A percentile compares a stretch with the other conserved stretches of the same genome.
phyloP scores from a whole-genome alignment of 2,797 vertebrate species.

The Notolabrus celidotus region DNA sequence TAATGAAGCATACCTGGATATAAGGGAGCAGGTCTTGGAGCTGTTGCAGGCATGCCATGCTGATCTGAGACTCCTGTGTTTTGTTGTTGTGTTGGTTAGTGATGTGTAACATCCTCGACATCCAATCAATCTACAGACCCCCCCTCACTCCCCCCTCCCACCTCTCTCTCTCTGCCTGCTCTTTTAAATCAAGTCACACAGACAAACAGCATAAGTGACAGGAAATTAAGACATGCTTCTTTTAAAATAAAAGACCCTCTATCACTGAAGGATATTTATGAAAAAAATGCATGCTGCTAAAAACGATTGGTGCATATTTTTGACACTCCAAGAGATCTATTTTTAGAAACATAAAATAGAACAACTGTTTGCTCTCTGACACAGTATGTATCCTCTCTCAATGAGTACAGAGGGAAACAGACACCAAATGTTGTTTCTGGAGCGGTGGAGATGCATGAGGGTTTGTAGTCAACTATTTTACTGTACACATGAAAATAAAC shows the following conservation, averaged over 20 bases:
- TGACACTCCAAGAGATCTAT: too few relatives aligned
- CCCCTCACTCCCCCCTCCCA: slow-evolving; percentile 13
- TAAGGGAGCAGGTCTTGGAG: slow-evolving; percentile 18
- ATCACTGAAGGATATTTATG: neutral
- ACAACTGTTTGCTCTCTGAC: neutral
- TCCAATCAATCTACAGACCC: slow-evolving; percentile 51
- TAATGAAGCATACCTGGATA: slow-evolving; percentile 2
- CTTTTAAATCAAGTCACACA: slow-evolving; percentile 54
- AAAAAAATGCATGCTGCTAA: neutral
- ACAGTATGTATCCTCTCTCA: too few relatives aligned
- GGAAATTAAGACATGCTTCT: slow-evolving; percentile 48
- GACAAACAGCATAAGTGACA: slow-evolving; percentile 33
- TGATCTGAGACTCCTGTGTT: slow-evolving; percentile 65
- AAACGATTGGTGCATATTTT: too few relatives aligned
- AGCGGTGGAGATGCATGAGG: too few relatives aligned
- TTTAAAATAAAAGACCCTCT: slow-evolving; percentile 70
- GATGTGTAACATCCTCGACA: slow-evolving; percentile 74
- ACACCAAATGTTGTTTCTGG: too few relatives aligned
- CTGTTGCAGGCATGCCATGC: slow-evolving; percentile 37
- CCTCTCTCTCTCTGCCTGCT: slow-evolving; percentile 45
- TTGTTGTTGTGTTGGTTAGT: slow-evolving; percentile 82
- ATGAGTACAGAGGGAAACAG: too few relatives aligned
- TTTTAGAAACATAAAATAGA: too few relatives aligned
- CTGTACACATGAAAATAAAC: too few relatives aligned
- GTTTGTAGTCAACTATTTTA: too few relatives aligned